Percentiles rank a stretch among this genome's conserved stretches.
These are phyloP conservation scores for Xiphias gladius DNA, from an alignment of 2,113 vertebrate species.

Conservation along the genomic window DNA sequence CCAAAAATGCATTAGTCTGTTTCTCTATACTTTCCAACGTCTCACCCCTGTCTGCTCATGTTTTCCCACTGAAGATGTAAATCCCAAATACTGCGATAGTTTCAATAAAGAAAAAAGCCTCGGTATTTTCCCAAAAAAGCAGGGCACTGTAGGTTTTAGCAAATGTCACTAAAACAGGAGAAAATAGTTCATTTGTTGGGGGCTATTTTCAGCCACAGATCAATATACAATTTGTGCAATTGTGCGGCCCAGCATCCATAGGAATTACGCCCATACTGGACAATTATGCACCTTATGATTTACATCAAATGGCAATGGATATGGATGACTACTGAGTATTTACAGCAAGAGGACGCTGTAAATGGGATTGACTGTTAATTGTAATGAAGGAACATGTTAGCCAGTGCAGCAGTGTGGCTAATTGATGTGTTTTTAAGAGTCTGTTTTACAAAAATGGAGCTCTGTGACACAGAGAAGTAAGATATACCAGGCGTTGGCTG, in stretches of 20 bases:
- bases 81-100: neutral
- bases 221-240: neutral
- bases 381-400: too few relatives aligned
- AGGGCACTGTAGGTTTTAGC: neutral
- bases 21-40: neutral
- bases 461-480: too few relatives aligned
- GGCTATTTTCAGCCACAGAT: neutral
- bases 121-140: neutral
- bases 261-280: neutral
- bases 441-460: too few relatives aligned
- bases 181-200: neutral
- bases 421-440: too few relatives aligned
- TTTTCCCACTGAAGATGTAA: too few relatives aligned
- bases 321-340: too few relatives aligned
- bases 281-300: too few relatives aligned
- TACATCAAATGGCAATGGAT: too few relatives aligned
- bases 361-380: too few relatives aligned
- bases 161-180: neutral
- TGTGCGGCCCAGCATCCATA: neutral
- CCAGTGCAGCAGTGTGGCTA: too few relatives aligned
- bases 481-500: too few relatives aligned
- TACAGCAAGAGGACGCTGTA: too few relatives aligned
- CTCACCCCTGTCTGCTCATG: neutral
- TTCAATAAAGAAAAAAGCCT: neutral
- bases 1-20: neutral